phyloP scores from a whole-genome alignment of 2,113 vertebrate genomes.

The Tetrax tetrax region DNA sequence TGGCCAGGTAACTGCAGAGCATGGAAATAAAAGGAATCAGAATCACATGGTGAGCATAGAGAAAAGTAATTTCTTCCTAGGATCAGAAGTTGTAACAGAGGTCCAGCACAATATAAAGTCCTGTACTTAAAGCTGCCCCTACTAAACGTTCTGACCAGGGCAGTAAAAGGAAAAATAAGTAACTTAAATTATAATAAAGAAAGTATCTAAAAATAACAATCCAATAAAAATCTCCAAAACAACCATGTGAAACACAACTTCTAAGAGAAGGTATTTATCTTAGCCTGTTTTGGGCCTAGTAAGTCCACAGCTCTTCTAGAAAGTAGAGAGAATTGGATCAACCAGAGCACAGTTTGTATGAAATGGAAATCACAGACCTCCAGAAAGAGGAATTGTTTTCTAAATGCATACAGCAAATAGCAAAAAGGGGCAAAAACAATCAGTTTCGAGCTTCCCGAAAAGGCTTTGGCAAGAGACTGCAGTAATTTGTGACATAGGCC shows the following conservation, averaged over 20 bases:
- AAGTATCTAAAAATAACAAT: too few relatives aligned
- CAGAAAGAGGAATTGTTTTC: conserved; percentile 30
- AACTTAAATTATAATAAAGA: not conserved
- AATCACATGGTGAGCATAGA: not conserved
- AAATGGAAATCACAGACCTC: conserved; percentile 26
- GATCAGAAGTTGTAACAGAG: not conserved
- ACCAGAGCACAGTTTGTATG: not conserved
- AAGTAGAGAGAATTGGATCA: not conserved
- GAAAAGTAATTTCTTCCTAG: not conserved
- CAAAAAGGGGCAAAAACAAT: conserved; percentile 3
- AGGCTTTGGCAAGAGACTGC: conserved; percentile 9
- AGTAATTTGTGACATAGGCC: conserved; percentile 40
- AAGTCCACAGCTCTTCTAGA: not conserved
- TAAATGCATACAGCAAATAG: not conserved
- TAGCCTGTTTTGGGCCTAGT: not conserved
- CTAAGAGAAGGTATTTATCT: not conserved
- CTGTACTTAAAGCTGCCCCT: not conserved
- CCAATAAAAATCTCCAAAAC: not conserved
- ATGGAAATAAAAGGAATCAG: not conserved
- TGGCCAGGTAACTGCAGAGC: not conserved
- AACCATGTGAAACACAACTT: not conserved
- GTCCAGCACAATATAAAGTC: not conserved
- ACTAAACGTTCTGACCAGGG: not conserved
- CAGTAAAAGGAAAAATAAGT: not conserved
- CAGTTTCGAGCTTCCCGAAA: conserved; percentile 2